phyloP scores from a whole-genome alignment of 2,797 vertebrate species.

The Parauchenoglanis ngamensis region DNA sequence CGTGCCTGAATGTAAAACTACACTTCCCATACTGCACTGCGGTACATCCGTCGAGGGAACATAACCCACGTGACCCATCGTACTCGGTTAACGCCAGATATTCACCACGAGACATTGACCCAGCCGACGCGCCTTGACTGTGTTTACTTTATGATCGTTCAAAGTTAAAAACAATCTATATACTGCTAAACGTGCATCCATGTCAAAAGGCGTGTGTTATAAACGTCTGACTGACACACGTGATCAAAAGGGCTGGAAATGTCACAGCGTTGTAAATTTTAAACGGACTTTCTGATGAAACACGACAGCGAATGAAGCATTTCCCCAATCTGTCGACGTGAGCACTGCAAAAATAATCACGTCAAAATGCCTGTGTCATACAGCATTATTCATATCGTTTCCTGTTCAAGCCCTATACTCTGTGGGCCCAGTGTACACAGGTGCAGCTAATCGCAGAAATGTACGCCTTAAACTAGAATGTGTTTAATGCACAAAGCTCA shows the following conservation, averaged over 20 bases:
- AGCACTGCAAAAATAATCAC: not conserved
- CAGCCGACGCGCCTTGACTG: not conserved
- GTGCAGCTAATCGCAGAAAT: not conserved
- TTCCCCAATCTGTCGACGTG: not conserved
- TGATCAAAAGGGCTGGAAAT: not conserved
- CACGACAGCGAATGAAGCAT: not conserved
- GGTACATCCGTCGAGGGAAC: not conserved
- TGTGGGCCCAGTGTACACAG: not conserved
- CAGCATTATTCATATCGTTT: too few species aligned
- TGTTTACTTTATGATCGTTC: not conserved
- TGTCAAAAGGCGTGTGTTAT: not conserved
- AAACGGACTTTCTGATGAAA: not conserved
- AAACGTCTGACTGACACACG: not conserved
- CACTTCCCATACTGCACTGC: conserved; percentile 22
- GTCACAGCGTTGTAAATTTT: not conserved
- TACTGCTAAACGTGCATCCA: not conserved
- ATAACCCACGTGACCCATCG: not conserved
- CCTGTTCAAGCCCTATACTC: not conserved
- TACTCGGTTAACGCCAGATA: not conserved
- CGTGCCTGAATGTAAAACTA: not conserved
- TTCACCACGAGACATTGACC: not conserved
- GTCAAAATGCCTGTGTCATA: not conserved
- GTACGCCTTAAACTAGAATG: not conserved
- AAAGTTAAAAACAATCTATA: not conserved
- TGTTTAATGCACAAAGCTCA: not conserved